phyloP scores from a whole-genome alignment of 2,113 vertebrate genomes.

The Triplophysa rosa region DNA sequence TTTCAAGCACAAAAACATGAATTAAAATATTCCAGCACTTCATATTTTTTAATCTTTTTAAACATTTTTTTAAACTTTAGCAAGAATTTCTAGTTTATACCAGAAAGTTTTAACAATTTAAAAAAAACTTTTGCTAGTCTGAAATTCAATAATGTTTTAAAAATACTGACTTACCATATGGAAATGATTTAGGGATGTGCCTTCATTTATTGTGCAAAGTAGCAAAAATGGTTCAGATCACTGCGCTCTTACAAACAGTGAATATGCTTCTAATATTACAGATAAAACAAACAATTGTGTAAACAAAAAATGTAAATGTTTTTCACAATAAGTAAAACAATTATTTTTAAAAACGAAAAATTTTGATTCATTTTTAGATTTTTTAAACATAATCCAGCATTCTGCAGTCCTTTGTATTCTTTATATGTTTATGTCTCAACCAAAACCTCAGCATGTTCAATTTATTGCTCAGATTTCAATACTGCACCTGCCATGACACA shows the following conservation, averaged over 20 bases:
- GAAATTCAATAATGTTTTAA: not conserved
- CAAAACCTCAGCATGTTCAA: conserved; percentile 29
- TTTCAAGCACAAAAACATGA: conserved; percentile 25
- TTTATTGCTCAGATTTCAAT: not conserved
- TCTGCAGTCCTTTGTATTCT: not conserved
- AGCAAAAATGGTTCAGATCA: conserved; percentile 41
- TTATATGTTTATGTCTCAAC: not conserved
- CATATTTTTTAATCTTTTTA: not conserved
- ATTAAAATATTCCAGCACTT: not conserved
- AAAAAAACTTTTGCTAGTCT: not conserved
- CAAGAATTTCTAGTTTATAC: not conserved
- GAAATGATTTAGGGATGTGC: conserved; percentile 33
- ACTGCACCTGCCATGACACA: not conserved
- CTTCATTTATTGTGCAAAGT: conserved; percentile 39
- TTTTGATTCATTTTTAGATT: not conserved
- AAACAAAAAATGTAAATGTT: not conserved
- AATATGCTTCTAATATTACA: conserved; percentile 24
- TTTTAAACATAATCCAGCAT: not conserved
- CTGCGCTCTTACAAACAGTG: conserved; percentile 13
- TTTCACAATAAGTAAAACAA: not conserved
- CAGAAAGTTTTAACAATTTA: too few relatives aligned
- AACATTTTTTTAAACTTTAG: not conserved
- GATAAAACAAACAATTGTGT: not conserved
- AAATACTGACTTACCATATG: not conserved
- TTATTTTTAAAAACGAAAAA: not conserved